A percentile compares a stretch with the other conserved stretches of the same genome.
phyloP scores from a whole-genome alignment of 2,113 vertebrate species.

The Ivindomyrus marchei region DNA sequence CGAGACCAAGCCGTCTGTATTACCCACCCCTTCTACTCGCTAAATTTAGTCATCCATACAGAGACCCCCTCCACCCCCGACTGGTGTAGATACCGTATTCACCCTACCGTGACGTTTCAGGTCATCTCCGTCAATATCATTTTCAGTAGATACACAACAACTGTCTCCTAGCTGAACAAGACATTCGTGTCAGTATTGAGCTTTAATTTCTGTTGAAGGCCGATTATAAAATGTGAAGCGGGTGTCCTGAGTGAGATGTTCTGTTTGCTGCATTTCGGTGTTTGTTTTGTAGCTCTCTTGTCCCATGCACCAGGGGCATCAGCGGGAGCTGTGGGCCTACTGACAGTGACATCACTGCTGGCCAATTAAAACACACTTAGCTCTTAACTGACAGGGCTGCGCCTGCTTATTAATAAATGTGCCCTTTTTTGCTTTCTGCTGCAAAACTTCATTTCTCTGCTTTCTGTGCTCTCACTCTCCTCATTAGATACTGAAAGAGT shows the following conservation, averaged over 20 bases:
- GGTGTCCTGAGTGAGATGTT: neutral
- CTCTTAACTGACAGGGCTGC: constrained; percentile 56
- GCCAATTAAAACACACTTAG: constrained; percentile 45
- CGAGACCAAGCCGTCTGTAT: neutral
- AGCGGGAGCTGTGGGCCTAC: neutral
- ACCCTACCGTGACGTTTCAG: neutral
- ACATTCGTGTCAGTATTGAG: neutral
- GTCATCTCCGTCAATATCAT: neutral
- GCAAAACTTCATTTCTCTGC: constrained; percentile 77
- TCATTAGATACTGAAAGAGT: constrained; percentile 99
- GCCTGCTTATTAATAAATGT: constrained; percentile 36
- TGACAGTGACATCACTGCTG: constrained; percentile 42
- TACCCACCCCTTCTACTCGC: neutral
- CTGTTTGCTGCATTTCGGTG: neutral
- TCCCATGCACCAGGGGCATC: neutral
- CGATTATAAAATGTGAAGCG: neutral
- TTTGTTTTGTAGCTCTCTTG: neutral
- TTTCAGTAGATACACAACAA: neutral
- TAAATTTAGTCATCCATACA: constrained; percentile 13
- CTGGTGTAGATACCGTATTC: too few species aligned
- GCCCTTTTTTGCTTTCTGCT: constrained; percentile 65
- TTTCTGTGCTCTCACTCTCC: constrained; percentile 77
- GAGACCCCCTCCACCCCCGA: neutral
- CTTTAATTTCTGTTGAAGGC: neutral
- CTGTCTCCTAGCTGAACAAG: neutral